Conservation (phyloP, 1,140 invertebrate species). For the Ips typographus region DNA sequence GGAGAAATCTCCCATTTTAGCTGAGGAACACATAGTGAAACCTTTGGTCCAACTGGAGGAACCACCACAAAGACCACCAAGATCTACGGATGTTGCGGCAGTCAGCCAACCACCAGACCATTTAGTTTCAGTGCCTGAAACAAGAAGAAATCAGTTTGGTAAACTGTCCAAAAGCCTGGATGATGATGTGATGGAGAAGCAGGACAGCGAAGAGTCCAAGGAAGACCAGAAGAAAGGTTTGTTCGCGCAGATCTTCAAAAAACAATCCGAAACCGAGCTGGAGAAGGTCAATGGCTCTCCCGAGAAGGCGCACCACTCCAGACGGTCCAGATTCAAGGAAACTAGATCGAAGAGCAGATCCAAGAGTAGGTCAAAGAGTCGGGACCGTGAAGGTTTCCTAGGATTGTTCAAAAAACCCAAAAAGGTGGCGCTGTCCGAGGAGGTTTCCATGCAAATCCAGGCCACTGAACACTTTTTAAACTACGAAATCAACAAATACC, state of each 20-base stretch:
- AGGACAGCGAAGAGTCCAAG: constrained; percentile 47
- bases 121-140: constrained; percentile 16
- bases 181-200: constrained; percentile 48
- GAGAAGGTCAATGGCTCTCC: constrained; percentile 22
- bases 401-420: constrained; percentile 30
- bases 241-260: constrained; percentile 17
- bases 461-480: constrained; percentile 36
- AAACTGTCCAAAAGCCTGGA: constrained; percentile 44
- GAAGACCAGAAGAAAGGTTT: constrained; percentile 41
- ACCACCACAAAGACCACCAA: constrained; percentile 37
- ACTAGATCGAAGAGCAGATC: constrained; percentile 24
- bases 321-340: constrained; percentile 22
- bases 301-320: constrained; percentile 2
- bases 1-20: constrained; percentile 43
- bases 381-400: constrained; percentile 24
- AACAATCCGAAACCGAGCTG: constrained; percentile 13
- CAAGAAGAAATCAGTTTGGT: constrained; percentile 40
- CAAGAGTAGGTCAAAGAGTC: constrained; percentile 31
- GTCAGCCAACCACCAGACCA: constrained; percentile 34
- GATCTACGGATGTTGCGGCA: constrained; percentile 34
- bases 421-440: constrained; percentile 14
- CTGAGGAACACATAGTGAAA: constrained; percentile 41
- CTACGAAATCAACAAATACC: constrained; percentile 36
- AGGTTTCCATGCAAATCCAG: constrained; percentile 29
- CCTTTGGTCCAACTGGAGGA: constrained; percentile 38